Evolutionary conservation across 2,888 invertebrate species (phyloP), one percentile per base, ranked within the genome.

Genomic region (Leucoma salicis): DNA sequence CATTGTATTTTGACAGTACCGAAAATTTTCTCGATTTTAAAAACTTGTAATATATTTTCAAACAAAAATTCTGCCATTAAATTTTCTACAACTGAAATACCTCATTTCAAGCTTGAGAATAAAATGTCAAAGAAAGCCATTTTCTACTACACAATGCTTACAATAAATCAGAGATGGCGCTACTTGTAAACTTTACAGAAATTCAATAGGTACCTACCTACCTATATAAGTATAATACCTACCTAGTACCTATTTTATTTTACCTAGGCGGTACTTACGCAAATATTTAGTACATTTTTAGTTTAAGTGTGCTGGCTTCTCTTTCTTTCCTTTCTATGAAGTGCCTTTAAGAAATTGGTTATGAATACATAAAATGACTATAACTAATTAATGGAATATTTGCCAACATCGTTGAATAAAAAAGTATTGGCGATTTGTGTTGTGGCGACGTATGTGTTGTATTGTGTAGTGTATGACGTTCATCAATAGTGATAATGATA

Each of bases 401-500:
- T 47, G 49, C 39, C 41, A 46, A 46, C 40, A 49, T 48, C 62
- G 46, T 48, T 64, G 60, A 70, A 65, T 67, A 44, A n/a, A n/a
- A n/a, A 63, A 66, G 62, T 71, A 69, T 69, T 67, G 69, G 57
- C 61, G 53, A 61, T 51, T 58, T 57, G 52, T 62, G 54, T 58
- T 57, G 52, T 62, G 54, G 54, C 63, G 55, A 63, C 53, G 49
- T 52, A 42, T 67, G 65, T 69, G 59, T 70, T 70, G 61, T 71
- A 69, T n/a, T 68, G 63, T 78, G 66, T 68, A 72, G 63, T 77
- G 70, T 74, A 77, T 81, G 80, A 82, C 85, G 85, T 80, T 81
- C 77, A 78, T 71, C 67, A 70, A 68, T 66, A 72, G 66, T 77
- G 76, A 74, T 79, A 75, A 75, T 80, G 80, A 79, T 88, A 88